These are phyloP conservation scores for Formica selysi DNA, from an alignment of 1,140 invertebrate species.

Conservation along the genomic window DNA sequence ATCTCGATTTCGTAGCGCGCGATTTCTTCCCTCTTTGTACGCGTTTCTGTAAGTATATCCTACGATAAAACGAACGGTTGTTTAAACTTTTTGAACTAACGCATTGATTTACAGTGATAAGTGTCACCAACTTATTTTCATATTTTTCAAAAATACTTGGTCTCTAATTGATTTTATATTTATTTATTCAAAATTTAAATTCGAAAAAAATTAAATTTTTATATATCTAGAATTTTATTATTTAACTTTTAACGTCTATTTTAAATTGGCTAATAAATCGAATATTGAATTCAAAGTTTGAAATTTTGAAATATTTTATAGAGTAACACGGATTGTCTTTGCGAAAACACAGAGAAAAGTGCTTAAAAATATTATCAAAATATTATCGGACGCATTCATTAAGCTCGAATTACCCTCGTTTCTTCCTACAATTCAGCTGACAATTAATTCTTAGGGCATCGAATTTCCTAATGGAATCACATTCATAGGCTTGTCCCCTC, in stretches of 20 bases:
- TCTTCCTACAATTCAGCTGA: slow-evolving; percentile 29
- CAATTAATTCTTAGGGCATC: slow-evolving; percentile 55
- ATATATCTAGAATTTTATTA: too few species aligned
- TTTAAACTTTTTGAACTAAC: background rate
- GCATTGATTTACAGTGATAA: background rate
- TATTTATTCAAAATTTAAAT: background rate
- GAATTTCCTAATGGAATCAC: slow-evolving; percentile 46
- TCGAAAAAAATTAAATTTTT: background rate
- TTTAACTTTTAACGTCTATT: too few species aligned
- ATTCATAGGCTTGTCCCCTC: slow-evolving; percentile 15
- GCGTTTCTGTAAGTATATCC: background rate
- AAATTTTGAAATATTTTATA: background rate
- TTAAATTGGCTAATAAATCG: too few species aligned
- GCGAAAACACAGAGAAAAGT: background rate
- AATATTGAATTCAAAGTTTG: too few species aligned
- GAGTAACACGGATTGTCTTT: background rate
- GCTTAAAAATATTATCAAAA: background rate
- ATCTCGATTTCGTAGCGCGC: slow-evolving; percentile 2
- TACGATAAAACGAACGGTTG: background rate
- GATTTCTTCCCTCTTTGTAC: slow-evolving; percentile 26
- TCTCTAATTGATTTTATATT: background rate
- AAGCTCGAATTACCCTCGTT: background rate
- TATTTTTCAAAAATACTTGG: background rate
- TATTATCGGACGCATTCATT: background rate
- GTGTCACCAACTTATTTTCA: background rate